Evolutionary conservation across 2,888 invertebrate genomes (phyloP).

Genomic region (Pardosa pseudoannulata): DNA sequence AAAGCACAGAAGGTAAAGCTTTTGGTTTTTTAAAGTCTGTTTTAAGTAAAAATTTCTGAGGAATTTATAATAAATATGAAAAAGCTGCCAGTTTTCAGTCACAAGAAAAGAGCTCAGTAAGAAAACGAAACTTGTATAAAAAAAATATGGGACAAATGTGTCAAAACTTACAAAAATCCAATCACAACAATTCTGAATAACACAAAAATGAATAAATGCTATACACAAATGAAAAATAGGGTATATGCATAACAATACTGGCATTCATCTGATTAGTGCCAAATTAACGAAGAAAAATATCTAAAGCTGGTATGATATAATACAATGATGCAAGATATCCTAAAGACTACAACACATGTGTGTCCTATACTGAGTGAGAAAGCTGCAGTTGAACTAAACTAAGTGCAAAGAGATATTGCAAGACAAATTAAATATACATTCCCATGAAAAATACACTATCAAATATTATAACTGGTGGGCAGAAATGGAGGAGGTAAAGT

Average conservation of each 20-base stretch:
- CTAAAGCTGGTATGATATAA: slow-evolving; percentile 1
- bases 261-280: slow-evolving; percentile 7
- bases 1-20: too few relatives aligned
- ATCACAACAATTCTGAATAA: too few relatives aligned
- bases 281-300: not conserved
- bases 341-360: slow-evolving; percentile 3
- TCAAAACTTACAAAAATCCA: not conserved
- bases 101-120: too few relatives aligned
- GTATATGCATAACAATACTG: slow-evolving; percentile 16
- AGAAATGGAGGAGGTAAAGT: not conserved
- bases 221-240: not conserved
- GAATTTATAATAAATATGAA: too few relatives aligned
- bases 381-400: slow-evolving; percentile 34
- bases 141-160: too few relatives aligned
- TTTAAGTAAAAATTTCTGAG: too few relatives aligned
- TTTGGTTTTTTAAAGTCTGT: too few relatives aligned
- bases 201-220: not conserved
- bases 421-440: not conserved
- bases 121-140: too few relatives aligned
- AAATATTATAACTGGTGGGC: not conserved
- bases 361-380: slow-evolving; percentile 3
- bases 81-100: too few relatives aligned
- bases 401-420: slow-evolving; percentile 21
- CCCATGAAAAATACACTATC: not conserved
- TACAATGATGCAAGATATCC: slow-evolving; percentile 10